Conservation (phyloP, 2,888 invertebrate genomes). For the Liopterus haemorrhoidalis region DNA sequence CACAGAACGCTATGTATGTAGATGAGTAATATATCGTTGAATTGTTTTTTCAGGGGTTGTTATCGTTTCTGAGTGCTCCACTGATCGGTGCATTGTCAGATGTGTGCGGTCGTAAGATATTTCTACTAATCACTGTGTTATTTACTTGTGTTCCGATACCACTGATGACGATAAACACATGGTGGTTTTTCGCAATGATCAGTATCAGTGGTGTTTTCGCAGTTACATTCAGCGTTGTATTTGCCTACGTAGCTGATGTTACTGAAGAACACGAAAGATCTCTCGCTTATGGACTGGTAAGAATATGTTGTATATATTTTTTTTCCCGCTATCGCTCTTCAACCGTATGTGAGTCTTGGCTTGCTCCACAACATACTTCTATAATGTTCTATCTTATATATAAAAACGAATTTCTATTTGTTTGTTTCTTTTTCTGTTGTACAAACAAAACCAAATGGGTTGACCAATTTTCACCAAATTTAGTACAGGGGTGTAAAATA, state of each 20-base stretch:
- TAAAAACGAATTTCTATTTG: no score
- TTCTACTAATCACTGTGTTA: constrained; percentile 94
- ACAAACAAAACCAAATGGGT: no score
- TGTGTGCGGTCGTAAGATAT: constrained; percentile 97
- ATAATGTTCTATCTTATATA: no score
- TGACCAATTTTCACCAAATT: no score
- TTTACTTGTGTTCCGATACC: constrained; percentile 99
- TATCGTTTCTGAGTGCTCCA: constrained; percentile 96
- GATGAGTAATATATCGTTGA: constrained; percentile 2
- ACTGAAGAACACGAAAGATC: constrained; percentile 95
- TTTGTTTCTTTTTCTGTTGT: constrained; percentile 1
- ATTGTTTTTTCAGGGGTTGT: constrained; percentile 61
- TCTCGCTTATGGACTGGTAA: constrained; percentile 88
- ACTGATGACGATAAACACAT: constrained; percentile 88
- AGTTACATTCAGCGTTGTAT: constrained; percentile 98
- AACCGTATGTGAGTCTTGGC: no score
- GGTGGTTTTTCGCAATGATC: constrained; percentile 99
- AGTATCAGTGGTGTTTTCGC: constrained; percentile 98
- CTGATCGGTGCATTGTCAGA: constrained; percentile 95
- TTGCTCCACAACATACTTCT: no score
- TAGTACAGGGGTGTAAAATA: no score
- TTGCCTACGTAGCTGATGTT: constrained; percentile 99
- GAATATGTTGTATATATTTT: constrained; percentile 28
- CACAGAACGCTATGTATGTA: no score
- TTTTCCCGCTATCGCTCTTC: no score